phyloP scores from a whole-genome alignment of 2,888 invertebrate genomes.

The Aleiodes alternator region DNA sequence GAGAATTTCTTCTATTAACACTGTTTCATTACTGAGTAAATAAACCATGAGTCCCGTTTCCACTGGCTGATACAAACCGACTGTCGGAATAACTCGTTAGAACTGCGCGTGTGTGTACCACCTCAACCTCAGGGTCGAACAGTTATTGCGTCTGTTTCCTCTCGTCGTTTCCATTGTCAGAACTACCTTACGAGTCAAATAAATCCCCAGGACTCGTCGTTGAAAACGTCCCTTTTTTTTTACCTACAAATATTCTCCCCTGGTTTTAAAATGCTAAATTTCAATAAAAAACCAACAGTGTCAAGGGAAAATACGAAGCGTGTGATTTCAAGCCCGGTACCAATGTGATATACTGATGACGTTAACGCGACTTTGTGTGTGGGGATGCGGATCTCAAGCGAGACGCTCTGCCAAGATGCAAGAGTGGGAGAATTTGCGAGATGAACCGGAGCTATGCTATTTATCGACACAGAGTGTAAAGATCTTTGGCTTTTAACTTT shows the following conservation, averaged over 20 bases:
- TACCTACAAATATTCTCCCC: neutral
- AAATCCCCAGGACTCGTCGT: neutral
- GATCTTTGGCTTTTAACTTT: too few species aligned
- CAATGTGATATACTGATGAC: too few species aligned
- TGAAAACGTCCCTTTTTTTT: neutral
- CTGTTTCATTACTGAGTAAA: conserved; percentile 26
- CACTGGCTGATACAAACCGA: conserved; percentile 28
- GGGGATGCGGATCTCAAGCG: too few species aligned
- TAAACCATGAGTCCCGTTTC: conserved; percentile 22
- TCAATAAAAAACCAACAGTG: neutral
- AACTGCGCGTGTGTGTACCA: conserved; percentile 29
- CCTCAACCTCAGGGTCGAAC: conserved; percentile 42
- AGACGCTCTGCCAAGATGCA: too few species aligned
- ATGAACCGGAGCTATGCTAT: too few species aligned
- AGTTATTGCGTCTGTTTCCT: conserved; percentile 42
- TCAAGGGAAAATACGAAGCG: too few species aligned
- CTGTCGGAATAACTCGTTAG: conserved; percentile 35
- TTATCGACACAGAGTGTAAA: too few species aligned
- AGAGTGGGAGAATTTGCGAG: too few species aligned
- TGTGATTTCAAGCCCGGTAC: too few species aligned
- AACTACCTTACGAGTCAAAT: neutral
- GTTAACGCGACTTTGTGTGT: too few species aligned
- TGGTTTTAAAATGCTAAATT: neutral
- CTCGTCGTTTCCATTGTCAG: conserved; percentile 30
- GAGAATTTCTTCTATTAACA: neutral